Base-by-base conservation (phyloP, 1,140 invertebrate species). In the Lethrus apterus region DNA sequence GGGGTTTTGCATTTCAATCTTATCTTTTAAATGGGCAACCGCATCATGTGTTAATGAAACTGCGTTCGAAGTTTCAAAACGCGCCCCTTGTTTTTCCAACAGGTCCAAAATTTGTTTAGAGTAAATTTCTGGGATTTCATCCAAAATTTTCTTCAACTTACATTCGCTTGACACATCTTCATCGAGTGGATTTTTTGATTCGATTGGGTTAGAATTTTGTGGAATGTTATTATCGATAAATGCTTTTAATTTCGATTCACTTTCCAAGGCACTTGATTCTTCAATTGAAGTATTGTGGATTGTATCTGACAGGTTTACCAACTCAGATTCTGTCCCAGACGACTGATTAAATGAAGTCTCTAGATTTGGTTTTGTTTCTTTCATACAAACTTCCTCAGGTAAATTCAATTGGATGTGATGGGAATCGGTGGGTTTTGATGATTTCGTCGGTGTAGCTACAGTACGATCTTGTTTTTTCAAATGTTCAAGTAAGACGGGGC, bases 401-500 rank as follows among this genome's bases (percentile, higher is more conserved):
- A 34, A 10, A 21, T 33, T 36, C 23, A 23, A 24, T 29, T 23
- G 24, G 10, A 11, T 5, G 10, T 50, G 21, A 36, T 40, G 5
- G 7, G 5, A 11, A 18, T 2, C 41, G 10, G 7, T 45, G 2
- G 11, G 10, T 46, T 30, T 17, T 21, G 19, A 40, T n/a, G 9
- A 20, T 4, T 44, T 44, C 30, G 5, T 46, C 26, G 11, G 29
- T 14, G 9, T 26, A 42, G 35, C 31, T 24, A 21, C 20, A 5
- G 21, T 26, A 38, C 35, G 30, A 29, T 10, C 30, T 35, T 48
- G 40, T 20, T 43, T 63, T 48, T 68, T 55, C 44, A 75, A 67
- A 41, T 77, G 72, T 10, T 76, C 75, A 3, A 81, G 54, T n/a
- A 81, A 60, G 20, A 75, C 71, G 2, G 76, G 74, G 51, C 78